A percentile compares a stretch with the other conserved stretches of the same genome.
Evolutionary conservation across 2,797 vertebrate genomes (phyloP).

Genomic region (Dendrocincla fuliginosa): DNA sequence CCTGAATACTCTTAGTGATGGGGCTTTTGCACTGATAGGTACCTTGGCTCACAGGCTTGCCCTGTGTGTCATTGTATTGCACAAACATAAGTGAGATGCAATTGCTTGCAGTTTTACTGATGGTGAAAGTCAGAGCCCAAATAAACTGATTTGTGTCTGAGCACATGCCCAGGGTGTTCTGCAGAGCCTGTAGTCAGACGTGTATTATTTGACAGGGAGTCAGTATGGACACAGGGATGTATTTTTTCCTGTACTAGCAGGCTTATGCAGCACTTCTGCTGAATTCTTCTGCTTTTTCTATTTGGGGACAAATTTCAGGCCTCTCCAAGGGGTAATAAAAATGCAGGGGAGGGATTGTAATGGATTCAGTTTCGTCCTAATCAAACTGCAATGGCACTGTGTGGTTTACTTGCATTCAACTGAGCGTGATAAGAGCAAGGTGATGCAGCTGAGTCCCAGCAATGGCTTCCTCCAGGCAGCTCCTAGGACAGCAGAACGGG

Average conservation of each 20-base stretch:
- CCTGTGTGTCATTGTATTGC: fast-evolving
- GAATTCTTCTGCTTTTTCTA: background rate
- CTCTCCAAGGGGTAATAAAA: conserved; percentile 40
- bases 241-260: background rate
- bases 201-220: background rate
- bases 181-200: background rate
- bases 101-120: background rate
- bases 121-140: background rate
- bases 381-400: conserved; percentile 27
- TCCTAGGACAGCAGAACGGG: conserved; percentile 4
- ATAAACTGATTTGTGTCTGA: background rate
- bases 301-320: conserved; percentile 15
- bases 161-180: background rate
- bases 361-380: conserved; percentile 70
- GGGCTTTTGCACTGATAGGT: background rate
- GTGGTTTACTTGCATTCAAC: conserved; percentile 39
- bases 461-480: conserved; percentile 45
- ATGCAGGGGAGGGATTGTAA: conserved; percentile 8
- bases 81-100: background rate
- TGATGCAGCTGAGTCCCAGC: conserved; percentile 53
- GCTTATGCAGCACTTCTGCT: background rate
- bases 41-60: background rate
- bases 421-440: conserved; percentile 65
- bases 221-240: background rate
- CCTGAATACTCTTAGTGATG: background rate